Conservation (phyloP, 53 echinoderm and acorn worm species). For the Paracentrotus lividus region DNA sequence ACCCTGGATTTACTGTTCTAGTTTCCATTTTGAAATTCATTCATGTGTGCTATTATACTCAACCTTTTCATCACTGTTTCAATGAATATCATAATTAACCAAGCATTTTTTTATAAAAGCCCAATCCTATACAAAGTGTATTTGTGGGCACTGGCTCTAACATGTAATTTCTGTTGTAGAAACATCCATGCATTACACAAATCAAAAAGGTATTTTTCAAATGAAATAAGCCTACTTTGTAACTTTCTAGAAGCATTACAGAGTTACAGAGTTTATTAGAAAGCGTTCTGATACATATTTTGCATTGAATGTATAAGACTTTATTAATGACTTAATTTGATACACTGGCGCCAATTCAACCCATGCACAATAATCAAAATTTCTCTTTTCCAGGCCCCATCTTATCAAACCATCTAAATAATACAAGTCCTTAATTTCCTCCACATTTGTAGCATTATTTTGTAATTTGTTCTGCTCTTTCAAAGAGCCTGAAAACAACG, state of each 20-base stretch:
- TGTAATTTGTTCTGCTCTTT: neutral
- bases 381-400: neutral
- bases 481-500: neutral
- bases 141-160: too few relatives aligned
- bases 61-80: conserved; percentile 19
- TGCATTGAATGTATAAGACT: neutral
- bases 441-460: neutral
- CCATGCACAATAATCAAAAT: neutral
- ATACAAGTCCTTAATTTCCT: conserved; percentile 8
- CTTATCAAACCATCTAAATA: neutral
- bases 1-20: neutral
- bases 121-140: neutral
- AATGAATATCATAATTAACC: neutral
- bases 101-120: neutral
- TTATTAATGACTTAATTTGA: neutral
- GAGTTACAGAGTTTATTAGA: neutral
- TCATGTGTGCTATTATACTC: neutral
- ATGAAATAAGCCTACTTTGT: too few relatives aligned
- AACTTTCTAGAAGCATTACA: neutral
- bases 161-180: neutral
- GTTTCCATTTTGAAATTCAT: neutral
- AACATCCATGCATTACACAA: neutral
- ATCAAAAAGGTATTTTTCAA: too few relatives aligned
- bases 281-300: neutral
- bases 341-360: neutral